Evolutionary conservation across 2,113 vertebrate genomes (phyloP), one percentile per base, ranked within the genome.

Genomic region (Nerophis lumbriciformis): DNA sequence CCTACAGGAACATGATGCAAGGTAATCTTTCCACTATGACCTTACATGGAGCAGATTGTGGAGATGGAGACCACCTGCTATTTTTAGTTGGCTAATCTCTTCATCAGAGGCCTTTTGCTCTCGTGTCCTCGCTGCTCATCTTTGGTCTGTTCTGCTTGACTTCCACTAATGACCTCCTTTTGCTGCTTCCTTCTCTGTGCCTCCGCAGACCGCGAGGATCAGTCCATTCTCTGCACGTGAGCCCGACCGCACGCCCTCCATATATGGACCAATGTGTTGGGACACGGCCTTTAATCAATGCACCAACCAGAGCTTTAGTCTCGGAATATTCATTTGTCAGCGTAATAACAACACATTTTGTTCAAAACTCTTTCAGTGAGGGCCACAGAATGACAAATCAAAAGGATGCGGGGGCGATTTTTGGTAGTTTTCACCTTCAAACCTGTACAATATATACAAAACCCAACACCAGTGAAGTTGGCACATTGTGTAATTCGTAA

Each of bases 1-100:
- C 96, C 73, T 99, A 99, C 92, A 88, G 96, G 83, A 97, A 95
- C 91, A 99, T 99, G 96, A 85, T 98, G 87, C 96, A 99, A 90
- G 96, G 95, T 99, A 16, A 52, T 6, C 4, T 5, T 61, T 48
- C 56, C 64, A 73, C 50, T 28, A 84, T 77, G 59, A 28, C 87
- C 86, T 66, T 88, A 87, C 76, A 88, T 86, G 87, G 85, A 85
- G 64, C 74, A 68, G 50, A 70, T 63, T 68, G 69, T 66, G 66
- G 64, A 4, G 6, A 55, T 42, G 52, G 42, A 67, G 69, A 71
- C 77, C 69, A 53, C 63, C 69, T 55, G 72, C 85, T 86, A 85
- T 83, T 81, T 85, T 80, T 88, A 84, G 82, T 61, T 0, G 62
- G 59, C 59, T 84, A 80, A 83, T 83, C 81, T 74, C 64, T 58